Evolutionary conservation across 1,140 invertebrate genomes (phyloP).

Genomic region (Bombus ignitus): DNA sequence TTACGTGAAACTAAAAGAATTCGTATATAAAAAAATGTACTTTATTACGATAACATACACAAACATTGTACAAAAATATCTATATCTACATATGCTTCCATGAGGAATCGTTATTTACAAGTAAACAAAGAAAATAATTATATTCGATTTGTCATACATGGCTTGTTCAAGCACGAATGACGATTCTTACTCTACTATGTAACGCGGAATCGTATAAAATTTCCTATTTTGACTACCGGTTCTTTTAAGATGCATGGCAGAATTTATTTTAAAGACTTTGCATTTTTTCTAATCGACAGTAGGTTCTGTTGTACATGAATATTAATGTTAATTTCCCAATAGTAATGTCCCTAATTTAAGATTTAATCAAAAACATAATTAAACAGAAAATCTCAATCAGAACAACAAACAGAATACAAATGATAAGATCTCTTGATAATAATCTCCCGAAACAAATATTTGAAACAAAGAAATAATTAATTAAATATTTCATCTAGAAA

Average conservation of each 20-base stretch:
- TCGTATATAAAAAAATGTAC: slow-evolving; percentile 5
- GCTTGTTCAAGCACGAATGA: neutral
- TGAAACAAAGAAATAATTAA: neutral
- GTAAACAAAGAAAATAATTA: slow-evolving; percentile 44
- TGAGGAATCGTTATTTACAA: slow-evolving; percentile 62
- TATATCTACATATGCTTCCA: slow-evolving; percentile 46
- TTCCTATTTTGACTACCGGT: no score
- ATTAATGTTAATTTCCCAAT: neutral
- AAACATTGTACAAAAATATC: slow-evolving; percentile 63
- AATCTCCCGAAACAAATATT: neutral
- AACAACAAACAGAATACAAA: neutral
- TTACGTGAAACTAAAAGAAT: neutral
- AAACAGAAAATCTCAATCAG: neutral
- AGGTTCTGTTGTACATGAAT: neutral
- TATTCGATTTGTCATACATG: slow-evolving; percentile 5
- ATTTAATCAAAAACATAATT: neutral
- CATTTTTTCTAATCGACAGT: no score
- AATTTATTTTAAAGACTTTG: neutral
- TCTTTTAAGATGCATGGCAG: no score
- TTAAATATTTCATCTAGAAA: neutral
- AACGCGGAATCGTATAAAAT: neutral
- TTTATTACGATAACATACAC: slow-evolving; percentile 59
- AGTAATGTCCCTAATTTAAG: neutral
- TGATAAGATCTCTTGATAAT: neutral
- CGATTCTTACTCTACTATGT: neutral